These are phyloP conservation scores for Denticeps clupeoides DNA, from an alignment of 2,797 vertebrate species.

Conservation along the genomic window DNA sequence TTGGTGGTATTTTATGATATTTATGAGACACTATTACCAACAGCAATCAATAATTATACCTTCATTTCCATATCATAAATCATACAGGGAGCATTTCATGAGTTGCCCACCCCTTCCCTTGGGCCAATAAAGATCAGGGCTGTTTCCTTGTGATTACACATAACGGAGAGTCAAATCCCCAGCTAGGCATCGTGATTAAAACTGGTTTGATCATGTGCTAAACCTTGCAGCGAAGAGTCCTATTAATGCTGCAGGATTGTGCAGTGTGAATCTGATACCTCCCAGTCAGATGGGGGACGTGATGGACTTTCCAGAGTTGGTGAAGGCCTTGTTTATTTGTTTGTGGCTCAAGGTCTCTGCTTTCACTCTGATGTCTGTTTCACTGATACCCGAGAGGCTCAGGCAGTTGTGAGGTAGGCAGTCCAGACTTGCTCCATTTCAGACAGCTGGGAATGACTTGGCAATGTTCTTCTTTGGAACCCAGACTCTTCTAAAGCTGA, in stretches of 20 bases:
- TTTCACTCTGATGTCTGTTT: too few species aligned
- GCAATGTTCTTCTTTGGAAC: too few species aligned
- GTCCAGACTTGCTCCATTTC: too few species aligned
- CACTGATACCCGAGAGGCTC: too few species aligned
- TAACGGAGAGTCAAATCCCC: not conserved
- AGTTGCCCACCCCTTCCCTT: not conserved
- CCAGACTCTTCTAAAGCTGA: too few species aligned
- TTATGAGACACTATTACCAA: not conserved
- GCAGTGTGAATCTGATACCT: too few species aligned
- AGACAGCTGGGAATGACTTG: too few species aligned
- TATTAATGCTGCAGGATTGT: constrained; percentile 41
- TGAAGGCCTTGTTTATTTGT: too few species aligned
- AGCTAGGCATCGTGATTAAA: not conserved
- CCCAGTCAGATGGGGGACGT: too few species aligned
- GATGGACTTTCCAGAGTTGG: too few species aligned
- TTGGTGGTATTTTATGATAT: not conserved
- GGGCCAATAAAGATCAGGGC: not conserved
- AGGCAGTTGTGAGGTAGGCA: too few species aligned
- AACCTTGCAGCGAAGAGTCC: constrained; percentile 26
- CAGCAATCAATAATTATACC: not conserved
- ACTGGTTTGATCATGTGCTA: constrained; percentile 26
- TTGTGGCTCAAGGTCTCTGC: too few species aligned
- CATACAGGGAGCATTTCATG: not conserved
- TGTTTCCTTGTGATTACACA: not conserved
- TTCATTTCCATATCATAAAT: not conserved